A percentile compares a stretch with the other conserved stretches of the same genome.
Conservation (phyloP, 2,113 vertebrate genomes). For the Arizona elegans region DNA sequence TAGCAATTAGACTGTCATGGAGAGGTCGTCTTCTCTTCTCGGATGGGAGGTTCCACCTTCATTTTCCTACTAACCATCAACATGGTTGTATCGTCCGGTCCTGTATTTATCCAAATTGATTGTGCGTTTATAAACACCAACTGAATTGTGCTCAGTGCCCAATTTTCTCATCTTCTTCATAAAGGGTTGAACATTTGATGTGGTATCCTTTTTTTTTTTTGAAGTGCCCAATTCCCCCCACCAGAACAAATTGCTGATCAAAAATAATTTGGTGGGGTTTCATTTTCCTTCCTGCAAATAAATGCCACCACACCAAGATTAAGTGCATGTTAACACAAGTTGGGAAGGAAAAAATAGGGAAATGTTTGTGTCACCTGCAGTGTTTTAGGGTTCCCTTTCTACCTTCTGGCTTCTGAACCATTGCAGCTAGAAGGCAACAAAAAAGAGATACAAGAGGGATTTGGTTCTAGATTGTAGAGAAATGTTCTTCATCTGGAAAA, state of each 20-base stretch:
- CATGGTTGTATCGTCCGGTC: rapidly evolving
- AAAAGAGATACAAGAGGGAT: background rate
- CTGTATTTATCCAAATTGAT: background rate
- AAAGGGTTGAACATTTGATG: background rate
- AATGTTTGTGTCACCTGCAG: background rate
- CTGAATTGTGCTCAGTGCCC: background rate
- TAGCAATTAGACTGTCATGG: background rate
- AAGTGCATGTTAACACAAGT: background rate
- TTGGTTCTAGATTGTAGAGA: background rate
- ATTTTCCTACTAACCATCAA: background rate
- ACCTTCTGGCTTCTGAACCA: background rate
- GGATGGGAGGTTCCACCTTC: background rate
- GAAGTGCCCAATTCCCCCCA: background rate
- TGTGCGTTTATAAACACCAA: background rate
- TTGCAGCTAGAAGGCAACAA: background rate
- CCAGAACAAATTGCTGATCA: slow-evolving; percentile 49
- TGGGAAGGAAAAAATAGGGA: background rate
- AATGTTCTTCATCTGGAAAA: background rate
- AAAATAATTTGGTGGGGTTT: background rate
- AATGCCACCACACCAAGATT: slow-evolving; percentile 7
- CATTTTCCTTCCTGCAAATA: slow-evolving; percentile 25
- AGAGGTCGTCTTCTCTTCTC: background rate
- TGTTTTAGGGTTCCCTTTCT: background rate
- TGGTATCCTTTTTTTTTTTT: slow-evolving; percentile 22
- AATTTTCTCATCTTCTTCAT: background rate